Base-by-base conservation (phyloP, 2,888 invertebrate genomes). In the Fragum sueziense region DNA sequence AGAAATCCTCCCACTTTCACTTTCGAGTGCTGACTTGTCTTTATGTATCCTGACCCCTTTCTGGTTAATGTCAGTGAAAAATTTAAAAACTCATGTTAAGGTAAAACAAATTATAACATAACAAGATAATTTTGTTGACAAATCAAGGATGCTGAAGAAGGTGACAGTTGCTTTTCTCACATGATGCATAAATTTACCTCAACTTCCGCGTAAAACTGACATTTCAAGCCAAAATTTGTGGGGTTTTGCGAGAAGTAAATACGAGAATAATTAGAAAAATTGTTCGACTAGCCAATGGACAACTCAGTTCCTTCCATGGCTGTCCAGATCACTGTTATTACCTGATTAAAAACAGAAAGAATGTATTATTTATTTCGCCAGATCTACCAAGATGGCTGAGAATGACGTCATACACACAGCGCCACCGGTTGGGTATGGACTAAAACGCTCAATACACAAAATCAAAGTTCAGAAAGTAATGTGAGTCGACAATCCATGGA, bases 321-420 rank as follows among this genome's bases (percentile, higher is more conserved):
- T n/a, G n/a, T n/a, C n/a, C n/a, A n/a, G 73, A 74, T 54, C 27
- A 70, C 29, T 14, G 20, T 51, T 65, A 37, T 65, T 79, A 74
- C 79, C 79, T 79, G 70, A 61, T n/a, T 41, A 59, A 73, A 74
- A 41, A 37, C n/a, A 7, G 20, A 57, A 37, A 78, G 34, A 59
- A 70, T 29, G 57, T 69, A 47, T 70, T 79, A 75, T 77, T 83
- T 80, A 75, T 76, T 81, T 79, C 79, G 79, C 72, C 84, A 74
- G 76, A 72, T 81, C 81, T 71, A 81, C 79, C 79, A 84, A 84
- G 68, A 84, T 84, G 84, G 80, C 84, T 76, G 84, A 70, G 76
- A 70, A 78, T 84, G 78, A 80, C 84, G 84, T 84, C 84, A 84
- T 80, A n/a, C 47, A 25, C 51, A 67, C 70, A 74, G 76, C 76